Percentiles rank a stretch among this genome's conserved stretches.
Evolutionary conservation across 2,888 invertebrate genomes (phyloP).

Genomic region (Agrypnus murinus): DNA sequence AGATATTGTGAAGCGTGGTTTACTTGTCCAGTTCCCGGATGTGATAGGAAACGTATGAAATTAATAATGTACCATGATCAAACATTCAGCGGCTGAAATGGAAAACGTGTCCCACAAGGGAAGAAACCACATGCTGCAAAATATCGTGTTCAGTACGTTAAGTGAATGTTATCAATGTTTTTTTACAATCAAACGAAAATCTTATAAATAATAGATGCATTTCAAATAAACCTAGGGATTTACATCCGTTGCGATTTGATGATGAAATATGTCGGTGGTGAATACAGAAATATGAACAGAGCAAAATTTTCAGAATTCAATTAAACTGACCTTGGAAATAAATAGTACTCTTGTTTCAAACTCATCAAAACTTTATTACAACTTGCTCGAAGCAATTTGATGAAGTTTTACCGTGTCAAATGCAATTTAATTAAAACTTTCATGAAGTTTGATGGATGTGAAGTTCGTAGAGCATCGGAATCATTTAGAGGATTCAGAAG

Average conservation of each 20-base stretch:
- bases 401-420: conserved; percentile 46
- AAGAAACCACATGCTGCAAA: conserved; percentile 49
- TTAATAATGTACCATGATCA: conserved; percentile 48
- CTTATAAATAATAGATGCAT: conserved; percentile 25
- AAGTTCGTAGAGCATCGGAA: conserved; percentile 32
- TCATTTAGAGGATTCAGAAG: conserved; percentile 26
- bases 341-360: conserved; percentile 32
- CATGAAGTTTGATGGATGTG: conserved; percentile 36
- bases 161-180: conserved; percentile 49
- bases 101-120: conserved; percentile 52
- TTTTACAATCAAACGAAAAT: conserved; percentile 37
- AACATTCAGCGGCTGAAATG: conserved; percentile 49
- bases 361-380: conserved; percentile 45
- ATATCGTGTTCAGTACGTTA: conserved; percentile 48
- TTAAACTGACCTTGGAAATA: conserved; percentile 26
- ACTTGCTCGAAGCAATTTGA: conserved; percentile 37
- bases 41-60: conserved; percentile 48
- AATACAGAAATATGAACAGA: not conserved
- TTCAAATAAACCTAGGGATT: conserved; percentile 9
- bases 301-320: conserved; percentile 24
- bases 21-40: conserved; percentile 44
- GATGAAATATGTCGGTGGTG: not conserved
- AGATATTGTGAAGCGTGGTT: conserved; percentile 33
- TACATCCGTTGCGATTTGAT: not conserved
- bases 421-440: conserved; percentile 49